Base-by-base conservation (phyloP, 2,888 invertebrate genomes). In the Anthrax anthrax region DNA sequence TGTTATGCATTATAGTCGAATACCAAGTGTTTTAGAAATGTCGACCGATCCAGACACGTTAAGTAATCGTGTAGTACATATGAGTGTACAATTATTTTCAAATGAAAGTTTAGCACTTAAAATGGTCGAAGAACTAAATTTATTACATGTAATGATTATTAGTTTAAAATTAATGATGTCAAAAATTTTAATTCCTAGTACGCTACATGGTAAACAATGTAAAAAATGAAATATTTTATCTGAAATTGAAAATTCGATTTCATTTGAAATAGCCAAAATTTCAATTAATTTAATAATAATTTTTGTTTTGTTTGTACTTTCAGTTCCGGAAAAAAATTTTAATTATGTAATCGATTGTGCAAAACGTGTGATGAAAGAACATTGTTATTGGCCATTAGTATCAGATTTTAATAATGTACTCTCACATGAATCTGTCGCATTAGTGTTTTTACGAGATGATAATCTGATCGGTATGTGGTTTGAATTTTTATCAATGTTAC, bases 381-480 rank as follows among this genome's bases (percentile, higher is more conserved):
- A 97, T 65, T 94, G 94, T 69, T 96, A 95, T 67, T 97, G 96
- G 96, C 95, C 96, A 1, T 74, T 96, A 9, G 92, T 96, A 34
- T 94, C 92, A 0, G 96, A 97, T 70, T 79, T 97, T 56, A 95
- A 95, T 63, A 97, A 96, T 66, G 87, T 97, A 44, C 73, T 97
- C 16, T 90, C 92, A 1, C 96, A 97, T 63, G 78, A 82, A 59
- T 86, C 87, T 16, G 90, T 97, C 4, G 94, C 95, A 16, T 69
- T 89, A 55, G 78, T 85, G 61, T 95, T 97, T 63, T 76, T 96
- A 69, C 79, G 81, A 44, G 90, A 95, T 61, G 83, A 86, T 60
- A 79, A 82, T 51, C 75, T 96, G n/a, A 76, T 95, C 39, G 83
- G 88, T 58, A 86, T 92, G 84, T 97, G 96, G 96, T 90, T 95